Conservation (phyloP, 2,797 vertebrate species). For the Eidolon dupreanum region DNA sequence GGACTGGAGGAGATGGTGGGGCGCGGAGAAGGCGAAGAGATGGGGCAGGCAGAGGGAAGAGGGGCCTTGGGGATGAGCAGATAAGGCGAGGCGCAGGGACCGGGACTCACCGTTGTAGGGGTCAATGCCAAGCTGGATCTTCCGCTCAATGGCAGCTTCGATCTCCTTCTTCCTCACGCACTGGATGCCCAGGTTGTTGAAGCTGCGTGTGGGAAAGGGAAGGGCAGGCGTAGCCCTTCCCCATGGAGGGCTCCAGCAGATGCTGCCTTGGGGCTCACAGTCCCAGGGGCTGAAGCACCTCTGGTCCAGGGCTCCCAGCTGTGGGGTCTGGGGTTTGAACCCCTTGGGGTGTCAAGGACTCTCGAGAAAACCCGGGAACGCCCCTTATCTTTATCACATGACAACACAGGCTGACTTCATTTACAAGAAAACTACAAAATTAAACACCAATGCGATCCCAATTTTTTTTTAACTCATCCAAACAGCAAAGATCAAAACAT, state of each 20-base stretch:
- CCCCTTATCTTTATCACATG: not conserved
- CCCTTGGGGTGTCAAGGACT: not conserved
- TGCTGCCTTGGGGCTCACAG: not conserved
- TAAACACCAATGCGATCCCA: not conserved
- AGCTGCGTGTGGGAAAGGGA: conserved; percentile 83
- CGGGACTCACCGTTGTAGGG: conserved; percentile 93
- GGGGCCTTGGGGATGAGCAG: fast-evolving
- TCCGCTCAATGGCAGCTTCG: conserved; percentile 90
- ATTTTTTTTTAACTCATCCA: not conserved
- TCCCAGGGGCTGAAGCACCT: not conserved
- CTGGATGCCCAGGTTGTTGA: conserved; percentile 96
- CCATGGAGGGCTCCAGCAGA: not conserved
- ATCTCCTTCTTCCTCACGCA: conserved; percentile 96
- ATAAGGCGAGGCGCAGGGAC: not conserved
- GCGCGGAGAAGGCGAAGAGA: fast-evolving
- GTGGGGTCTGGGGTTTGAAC: not conserved
- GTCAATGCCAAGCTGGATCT: conserved; percentile 93
- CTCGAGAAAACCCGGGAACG: not conserved
- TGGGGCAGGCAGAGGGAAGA: fast-evolving
- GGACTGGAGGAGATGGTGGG: not conserved
- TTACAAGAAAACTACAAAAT: not conserved
- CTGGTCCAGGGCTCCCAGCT: not conserved
- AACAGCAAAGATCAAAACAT: not conserved
- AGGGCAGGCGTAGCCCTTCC: not conserved
- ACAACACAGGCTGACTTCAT: not conserved